Evolutionary conservation across 92 coral and sea anemone genomes (phyloP), one percentile per base, ranked within the genome.

Genomic region (Actinostola sp.): DNA sequence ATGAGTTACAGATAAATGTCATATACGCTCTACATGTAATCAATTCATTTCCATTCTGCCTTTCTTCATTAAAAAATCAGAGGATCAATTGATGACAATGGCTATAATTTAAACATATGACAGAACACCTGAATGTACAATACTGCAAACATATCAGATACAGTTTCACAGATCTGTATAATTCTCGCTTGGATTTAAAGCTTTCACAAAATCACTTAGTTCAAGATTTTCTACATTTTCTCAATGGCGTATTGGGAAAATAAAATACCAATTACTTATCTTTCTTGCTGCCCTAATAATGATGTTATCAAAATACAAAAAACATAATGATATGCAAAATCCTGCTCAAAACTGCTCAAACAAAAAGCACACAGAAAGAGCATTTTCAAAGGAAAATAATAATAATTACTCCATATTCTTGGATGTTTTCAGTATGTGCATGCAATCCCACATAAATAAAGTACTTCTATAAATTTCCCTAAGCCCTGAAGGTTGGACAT

Each of bases 271-370:
- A 72, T 63, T 58, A 33, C 15, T 48, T 51, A 67, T 59, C 85
- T 67, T 64, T 59, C n/a, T 51, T 45, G 27, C 30, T 24, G 32
- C 77, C 52, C 23, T 32, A 24, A 35, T 75, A 48, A 50, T 50
- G 65, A 43, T 63, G 54, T 51, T 62, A 63, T 75, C 61, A 63
- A 34, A 62, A 75, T 24, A n/a, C 8, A 9, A n/a, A 20, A 27
- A n/a, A 27, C 14, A 14, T 75, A 63, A 75, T 75, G 69, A 41
- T 34, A 75, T 75, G 57, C 81, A 75, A 64, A 41, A 75, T 48
- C 53, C 45, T 75, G 62, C 64, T 42, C 13, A 71, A 57, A 33
- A 54, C 67, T 26, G 27, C 30, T 52, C 42, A 63, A 65, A 51
- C 49, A 50, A 68, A 50, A 50, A 50, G 57, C 24, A 35, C 13